phyloP scores from a whole-genome alignment of 2,888 invertebrate genomes.

The Drosophila nr. fundita region DNA sequence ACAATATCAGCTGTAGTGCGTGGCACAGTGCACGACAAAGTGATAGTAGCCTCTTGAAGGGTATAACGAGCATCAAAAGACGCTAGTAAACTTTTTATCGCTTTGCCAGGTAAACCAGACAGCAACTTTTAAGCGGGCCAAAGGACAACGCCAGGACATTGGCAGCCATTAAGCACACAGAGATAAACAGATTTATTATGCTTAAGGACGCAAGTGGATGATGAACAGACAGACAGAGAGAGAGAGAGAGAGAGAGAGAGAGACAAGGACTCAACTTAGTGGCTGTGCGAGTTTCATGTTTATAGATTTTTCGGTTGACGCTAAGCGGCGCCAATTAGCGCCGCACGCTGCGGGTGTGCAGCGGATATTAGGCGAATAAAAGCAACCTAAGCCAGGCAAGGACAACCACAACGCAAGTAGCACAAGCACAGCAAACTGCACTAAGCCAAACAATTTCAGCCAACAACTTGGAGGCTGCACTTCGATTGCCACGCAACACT shows the following conservation, averaged over 20 bases:
- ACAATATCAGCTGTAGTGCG: neutral
- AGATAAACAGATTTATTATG: slow-evolving; percentile 79
- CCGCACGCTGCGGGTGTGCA: slow-evolving; percentile 46
- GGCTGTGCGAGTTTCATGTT: slow-evolving; percentile 43
- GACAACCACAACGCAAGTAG: slow-evolving; percentile 22
- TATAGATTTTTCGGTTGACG: slow-evolving; percentile 70
- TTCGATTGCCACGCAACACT: slow-evolving; percentile 49
- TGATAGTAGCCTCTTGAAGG: slow-evolving; percentile 2
- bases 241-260: neutral
- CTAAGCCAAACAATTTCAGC: slow-evolving; percentile 48
- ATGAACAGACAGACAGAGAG: too few relatives aligned
- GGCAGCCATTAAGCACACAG: slow-evolving; percentile 58
- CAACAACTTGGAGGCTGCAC: slow-evolving; percentile 31
- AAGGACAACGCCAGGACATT: slow-evolving; percentile 63
- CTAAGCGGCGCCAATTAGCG: slow-evolving; percentile 71
- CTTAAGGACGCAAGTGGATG: slow-evolving; percentile 47
- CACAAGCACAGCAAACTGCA: slow-evolving; percentile 45
- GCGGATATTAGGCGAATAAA: slow-evolving; percentile 72
- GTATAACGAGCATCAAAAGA: slow-evolving; percentile 48
- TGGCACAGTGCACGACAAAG: neutral
- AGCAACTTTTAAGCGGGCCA: slow-evolving; percentile 49
- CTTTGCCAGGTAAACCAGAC: slow-evolving; percentile 45
- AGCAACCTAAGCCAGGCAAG: slow-evolving; percentile 23
- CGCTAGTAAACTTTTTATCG: slow-evolving; percentile 64
- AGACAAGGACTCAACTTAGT: slow-evolving; percentile 30